Percentiles rank a stretch among this genome's conserved stretches.
Conservation (phyloP, 2,113 vertebrate genomes). For the Ciconia maguari region DNA sequence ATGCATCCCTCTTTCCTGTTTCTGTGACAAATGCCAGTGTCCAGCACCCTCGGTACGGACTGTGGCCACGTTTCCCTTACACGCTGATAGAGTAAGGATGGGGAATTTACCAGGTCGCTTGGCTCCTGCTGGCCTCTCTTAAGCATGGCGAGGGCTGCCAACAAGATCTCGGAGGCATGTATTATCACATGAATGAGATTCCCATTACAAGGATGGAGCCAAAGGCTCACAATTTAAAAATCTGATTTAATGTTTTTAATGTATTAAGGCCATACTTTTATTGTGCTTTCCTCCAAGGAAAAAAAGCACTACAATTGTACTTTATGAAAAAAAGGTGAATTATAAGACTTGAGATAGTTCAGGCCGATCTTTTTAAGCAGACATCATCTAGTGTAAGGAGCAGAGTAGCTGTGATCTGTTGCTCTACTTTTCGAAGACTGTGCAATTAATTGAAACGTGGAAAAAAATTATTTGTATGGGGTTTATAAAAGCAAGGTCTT, state of each 20-base stretch:
- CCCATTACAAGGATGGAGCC: not conserved
- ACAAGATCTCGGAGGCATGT: not conserved
- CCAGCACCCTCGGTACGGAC: fast-evolving
- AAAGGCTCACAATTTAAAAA: not conserved
- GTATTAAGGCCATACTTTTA: not conserved
- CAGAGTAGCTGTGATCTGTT: not conserved
- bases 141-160: not conserved
- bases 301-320: not conserved
- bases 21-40: not conserved
- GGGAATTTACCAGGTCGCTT: not conserved
- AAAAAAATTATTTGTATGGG: not conserved
- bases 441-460: not conserved
- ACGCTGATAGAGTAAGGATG: fast-evolving
- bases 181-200: not conserved
- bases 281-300: not conserved
- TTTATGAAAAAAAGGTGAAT: not conserved
- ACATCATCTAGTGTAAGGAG: not conserved
- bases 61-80: not conserved
- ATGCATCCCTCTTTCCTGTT: not conserved
- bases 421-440: not conserved
- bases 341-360: not conserved
- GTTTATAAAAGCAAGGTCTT: not conserved
- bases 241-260: not conserved
- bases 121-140: not conserved
- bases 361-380: not conserved